These are phyloP conservation scores for Pyrocoelia pectoralis DNA, from an alignment of 2,888 invertebrate genomes.

Conservation along the genomic window DNA sequence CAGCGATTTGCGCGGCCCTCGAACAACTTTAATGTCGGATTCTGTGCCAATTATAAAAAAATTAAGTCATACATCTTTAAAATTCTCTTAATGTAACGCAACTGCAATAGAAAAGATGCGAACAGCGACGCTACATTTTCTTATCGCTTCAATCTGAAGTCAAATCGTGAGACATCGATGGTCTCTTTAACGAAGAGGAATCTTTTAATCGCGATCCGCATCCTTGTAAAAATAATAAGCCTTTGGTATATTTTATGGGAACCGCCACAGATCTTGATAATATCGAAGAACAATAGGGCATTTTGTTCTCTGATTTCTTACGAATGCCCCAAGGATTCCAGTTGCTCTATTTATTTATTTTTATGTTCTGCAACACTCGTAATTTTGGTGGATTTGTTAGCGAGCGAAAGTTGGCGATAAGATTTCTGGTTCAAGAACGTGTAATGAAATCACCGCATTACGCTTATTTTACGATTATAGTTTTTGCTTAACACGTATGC, in stretches of 20 bases:
- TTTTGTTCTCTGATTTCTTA: constrained; percentile 49
- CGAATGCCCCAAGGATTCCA: constrained; percentile 37
- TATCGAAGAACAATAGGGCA: constrained; percentile 51
- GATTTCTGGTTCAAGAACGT: constrained; percentile 50
- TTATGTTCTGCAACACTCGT: constrained; percentile 45
- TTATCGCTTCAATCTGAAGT: constrained; percentile 52
- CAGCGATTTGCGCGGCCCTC: no score
- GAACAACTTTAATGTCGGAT: no score
- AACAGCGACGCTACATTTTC: constrained; percentile 51
- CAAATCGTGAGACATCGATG: constrained; percentile 54
- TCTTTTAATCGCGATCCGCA: constrained; percentile 52
- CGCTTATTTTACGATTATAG: constrained; percentile 36
- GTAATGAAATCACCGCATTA: constrained; percentile 40
- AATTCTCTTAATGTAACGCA: constrained; percentile 33
- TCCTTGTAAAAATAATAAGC: constrained; percentile 52
- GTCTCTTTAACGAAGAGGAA: constrained; percentile 56
- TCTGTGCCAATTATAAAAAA: not conserved
- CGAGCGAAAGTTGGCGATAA: constrained; percentile 50
- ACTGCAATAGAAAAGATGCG: constrained; percentile 45
- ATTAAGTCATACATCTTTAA: constrained; percentile 4
- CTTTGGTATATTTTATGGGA: constrained; percentile 50
- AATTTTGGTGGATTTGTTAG: constrained; percentile 49
- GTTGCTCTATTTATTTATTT: constrained; percentile 45
- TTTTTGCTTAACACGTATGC: constrained; percentile 25
- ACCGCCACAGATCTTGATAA: constrained; percentile 47